Evolutionary conservation across 1,140 invertebrate species (phyloP), one percentile per base, ranked within the genome.

Genomic region (Pollicipes pollicipes): DNA sequence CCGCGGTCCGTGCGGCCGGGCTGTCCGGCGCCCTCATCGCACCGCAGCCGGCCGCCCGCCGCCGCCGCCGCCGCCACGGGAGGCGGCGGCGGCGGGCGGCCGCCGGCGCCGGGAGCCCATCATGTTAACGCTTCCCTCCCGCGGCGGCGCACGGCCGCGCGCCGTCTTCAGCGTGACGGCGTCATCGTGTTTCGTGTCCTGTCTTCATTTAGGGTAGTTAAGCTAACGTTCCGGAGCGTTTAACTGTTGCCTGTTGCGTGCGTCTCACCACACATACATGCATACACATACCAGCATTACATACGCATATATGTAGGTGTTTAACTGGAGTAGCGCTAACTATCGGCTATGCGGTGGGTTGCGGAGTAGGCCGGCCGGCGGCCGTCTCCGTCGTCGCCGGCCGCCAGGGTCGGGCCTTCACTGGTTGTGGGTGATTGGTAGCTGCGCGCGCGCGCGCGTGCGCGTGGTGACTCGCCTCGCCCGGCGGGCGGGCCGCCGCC

Each of bases 161-260:
- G 2, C 45, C 16, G 17, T 21, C 45, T n/a, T n/a, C n/a, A n/a
- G n/a, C n/a, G n/a, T n/a, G n/a, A n/a, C n/a, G n/a, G n/a, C 45
- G 45, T 21, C 45, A 58, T n/a, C 45, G 45, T 58, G 45, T 58
- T 58, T 58, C n/a, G 45, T 58, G 45, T 58, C 24, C 45, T 24
- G 45, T 58, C 45, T 58, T 58, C 45, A 58, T 58, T 58, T 58
- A 58, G 45, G 45, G 45, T 58, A 58, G 45, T 58, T 58, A 58
- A 58, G 45, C 45, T 58, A 58, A 58, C 45, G 45, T 58, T 58
- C 45, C 13, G 45, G 24, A 58, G 45, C 45, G 45, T 58, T 58
- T 58, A 58, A 58, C 45, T 58, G 45, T 58, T 58, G 45, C 45
- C 24, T 21, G 45, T 58, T 58, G 45, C 45, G 45, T 58, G 45